Evolutionary conservation across 2,888 invertebrate species (phyloP).

Genomic region (Tridacna gigas): DNA sequence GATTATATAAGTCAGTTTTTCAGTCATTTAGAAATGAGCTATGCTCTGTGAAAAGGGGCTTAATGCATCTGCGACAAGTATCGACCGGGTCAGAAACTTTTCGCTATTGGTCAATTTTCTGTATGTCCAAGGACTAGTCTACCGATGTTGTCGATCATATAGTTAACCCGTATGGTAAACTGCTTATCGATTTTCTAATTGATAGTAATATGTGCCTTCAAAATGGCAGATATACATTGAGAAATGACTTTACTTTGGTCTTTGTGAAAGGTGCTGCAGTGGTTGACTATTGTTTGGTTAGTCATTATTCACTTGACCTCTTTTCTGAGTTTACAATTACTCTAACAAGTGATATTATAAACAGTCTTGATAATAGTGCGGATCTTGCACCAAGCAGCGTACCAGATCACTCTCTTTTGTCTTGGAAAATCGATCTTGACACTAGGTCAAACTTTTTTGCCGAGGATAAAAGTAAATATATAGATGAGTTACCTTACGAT

Average conservation of each 20-base stretch:
- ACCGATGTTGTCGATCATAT: neutral
- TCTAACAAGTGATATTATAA: neutral
- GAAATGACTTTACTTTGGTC: slow-evolving; percentile 12
- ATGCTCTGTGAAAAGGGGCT: too few species aligned
- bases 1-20: too few species aligned
- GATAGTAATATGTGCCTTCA: neutral
- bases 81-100: too few species aligned
- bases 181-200: neutral
- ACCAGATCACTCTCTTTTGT: neutral
- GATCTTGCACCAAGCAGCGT: neutral
- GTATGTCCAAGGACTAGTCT: too few species aligned
- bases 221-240: neutral
- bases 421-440: neutral
- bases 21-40: too few species aligned
- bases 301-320: neutral
- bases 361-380: neutral
- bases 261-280: neutral
- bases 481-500: neutral
- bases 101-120: too few species aligned
- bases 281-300: neutral
- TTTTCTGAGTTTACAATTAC: neutral
- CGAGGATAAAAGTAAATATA: neutral
- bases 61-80: too few species aligned
- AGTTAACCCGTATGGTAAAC: neutral
- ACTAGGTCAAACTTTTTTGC: neutral